Evolutionary conservation across 2,888 invertebrate species (phyloP), one percentile per base, ranked within the genome.

Genomic region (Drosophila robusta): DNA sequence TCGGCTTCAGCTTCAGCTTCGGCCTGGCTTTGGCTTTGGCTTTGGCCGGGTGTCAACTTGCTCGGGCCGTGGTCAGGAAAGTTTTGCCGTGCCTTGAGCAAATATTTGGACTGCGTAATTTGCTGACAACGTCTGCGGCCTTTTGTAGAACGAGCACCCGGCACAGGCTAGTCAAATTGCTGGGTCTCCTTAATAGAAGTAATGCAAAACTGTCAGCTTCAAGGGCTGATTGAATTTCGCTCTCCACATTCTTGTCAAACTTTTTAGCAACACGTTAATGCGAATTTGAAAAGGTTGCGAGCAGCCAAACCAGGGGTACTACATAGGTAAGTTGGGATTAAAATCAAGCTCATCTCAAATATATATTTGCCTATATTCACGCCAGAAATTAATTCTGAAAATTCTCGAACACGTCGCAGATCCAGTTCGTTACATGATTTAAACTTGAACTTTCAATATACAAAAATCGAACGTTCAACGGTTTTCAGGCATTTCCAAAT

Each of bases 61-160:
- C 83, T 58, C 36, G 60, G 65, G 69, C 60, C 74, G 65, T 68
- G 78, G 78, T 75, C 80, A 67, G 69, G 32, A 80, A 83, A 87
- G 46, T 84, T 82, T 84, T 71, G 67, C 58, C 41, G 47, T 70
- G 67, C 60, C 71, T 63, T 68, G 47, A 63, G 69, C 75, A 79
- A 87, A 84, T 84, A 87, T 84, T 87, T 84, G 67, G 70, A 67
- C 63, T 72, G 72, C 79, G 81, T 84, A 87, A 83, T 87, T 83
- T 87, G 64, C 79, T 70, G 70, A 80, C 79, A 83, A 78, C 83
- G 80, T 73, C 73, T 50, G 69, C 62, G 74, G 70, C 55, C 50
- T 29, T 61, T 60, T 67, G 34, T 52, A 50, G 42, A 72, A 76
- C 58, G 56, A 75, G 75, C 51, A 18, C 39, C 54, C 52, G 16